Evolutionary conservation across 2,888 invertebrate species (phyloP), one percentile per base, ranked within the genome.

Genomic region (Sympetrum striolatum): DNA sequence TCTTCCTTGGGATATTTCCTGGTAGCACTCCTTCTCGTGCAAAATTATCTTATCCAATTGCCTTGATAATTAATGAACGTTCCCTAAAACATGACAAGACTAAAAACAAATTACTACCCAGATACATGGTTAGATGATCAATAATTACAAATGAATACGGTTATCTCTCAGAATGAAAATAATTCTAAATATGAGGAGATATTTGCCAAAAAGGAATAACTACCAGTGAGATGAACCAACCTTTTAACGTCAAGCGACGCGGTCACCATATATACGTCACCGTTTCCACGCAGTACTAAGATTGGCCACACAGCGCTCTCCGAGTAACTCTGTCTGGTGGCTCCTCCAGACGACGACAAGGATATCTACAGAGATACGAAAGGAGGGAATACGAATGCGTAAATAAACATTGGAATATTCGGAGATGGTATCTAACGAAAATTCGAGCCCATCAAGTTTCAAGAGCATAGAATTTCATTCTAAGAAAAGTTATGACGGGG

Each of bases 261-360:
- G 90, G 92, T 92, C 15, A 94, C 92, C 35, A 92, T 95, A 92
- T 96, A 96, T 10, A 98, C 96, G 92, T 97, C 97, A 1, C 98
- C 98, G 93, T 98, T 98, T 0, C 98, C 98, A 90, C 96, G 95
- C 90, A 98, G 94, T 90, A 98, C 95, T 90, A 97, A 96, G 90
- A 98, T 95, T 0, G 97, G 97, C 97, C 97, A 97, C 22, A 93
- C 92, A 8, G 92, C 91, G 15, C 90, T 91, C 73, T 80, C 48
- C 25, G 79, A n/a, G 48, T 91, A 91, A 64, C 31, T 37, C 90
- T 90, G 90, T 15, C 22, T 48, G 39, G 58, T 35, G 86, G 35
- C 82, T 48, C 90, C 64, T 31, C 80, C 80, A 4, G 82, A 58
- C 8, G 90, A 39, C 73, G 73, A 64, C 15, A 82, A 48, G 48